Evolutionary conservation across 2,113 vertebrate genomes (phyloP), one percentile per base, ranked within the genome.

Genomic region (Miniopterus natalensis): DNA sequence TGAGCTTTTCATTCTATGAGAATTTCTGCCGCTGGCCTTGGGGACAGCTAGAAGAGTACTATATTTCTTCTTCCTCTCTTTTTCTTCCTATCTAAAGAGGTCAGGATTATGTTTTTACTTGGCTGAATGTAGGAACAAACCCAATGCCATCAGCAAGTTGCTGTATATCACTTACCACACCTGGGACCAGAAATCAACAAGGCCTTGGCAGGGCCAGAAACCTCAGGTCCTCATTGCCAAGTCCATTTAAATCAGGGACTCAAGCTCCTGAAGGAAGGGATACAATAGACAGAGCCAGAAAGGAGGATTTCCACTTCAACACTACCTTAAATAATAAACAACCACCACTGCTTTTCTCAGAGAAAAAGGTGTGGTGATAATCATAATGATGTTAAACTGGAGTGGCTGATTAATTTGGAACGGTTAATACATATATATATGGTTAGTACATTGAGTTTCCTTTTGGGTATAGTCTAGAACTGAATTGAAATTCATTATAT

Each of bases 51-150:
- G 59, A 49, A 20, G 47, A 68, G 20, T 18, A 27, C 66, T 61
- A 1, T 88, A 80, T 71, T 84, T 87, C 53, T 71, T 90, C 6
- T 71, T 53, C 9, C 6, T 88, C 31, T 85, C 79, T 93, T 80
- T 88, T 27, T 84, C 20, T 95, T 47, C 86, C 93, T 93, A 9
- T 59, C 65, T 79, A 42, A 89, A 89, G 63, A 92, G 79, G 74
- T 95, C 36, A 66, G 57, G 83, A 73, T 89, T 83, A 45, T 42
- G 47, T 88, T 93, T 89, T 40, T 9, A 59, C 36, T 80, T 66
- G 57, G 68, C 31, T 84, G 31, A 87, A 80, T 59, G 36, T 70
- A 95, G 51, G 40, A 92, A 83, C 27, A 92, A 92, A 57, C 25
- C 8, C 53, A 94, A 14, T 84, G 89, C 85, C 49, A 81, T 59